Evolutionary conservation across 2,888 invertebrate species (phyloP).

Genomic region (Acleris holmiana): DNA sequence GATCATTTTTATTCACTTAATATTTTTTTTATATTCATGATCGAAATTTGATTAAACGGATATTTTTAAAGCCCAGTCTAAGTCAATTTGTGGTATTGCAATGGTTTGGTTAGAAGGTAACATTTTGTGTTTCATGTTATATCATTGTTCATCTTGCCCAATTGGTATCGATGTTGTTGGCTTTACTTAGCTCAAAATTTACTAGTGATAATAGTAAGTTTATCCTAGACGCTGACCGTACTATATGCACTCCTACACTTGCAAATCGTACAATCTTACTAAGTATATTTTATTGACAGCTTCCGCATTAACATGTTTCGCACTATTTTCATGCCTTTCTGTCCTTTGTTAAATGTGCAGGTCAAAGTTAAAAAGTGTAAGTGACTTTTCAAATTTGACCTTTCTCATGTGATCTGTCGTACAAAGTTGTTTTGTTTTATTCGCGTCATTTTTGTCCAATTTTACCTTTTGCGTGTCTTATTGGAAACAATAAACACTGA

Average conservation of each 20-base stretch:
- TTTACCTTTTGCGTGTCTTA: neutral
- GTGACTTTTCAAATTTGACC: neutral
- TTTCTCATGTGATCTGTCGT: neutral
- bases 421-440: no score
- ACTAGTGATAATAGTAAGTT: constrained; percentile 35
- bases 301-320: constrained; percentile 1
- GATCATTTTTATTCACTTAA: no score
- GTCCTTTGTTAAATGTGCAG: neutral
- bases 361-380: neutral
- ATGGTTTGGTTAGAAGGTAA: constrained; percentile 14
- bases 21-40: no score
- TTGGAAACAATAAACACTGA: neutral
- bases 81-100: neutral
- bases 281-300: constrained; percentile 3
- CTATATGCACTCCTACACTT: constrained; percentile 27
- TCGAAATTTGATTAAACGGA: no score
- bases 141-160: constrained; percentile 43
- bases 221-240: constrained; percentile 41
- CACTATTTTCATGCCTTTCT: neutral
- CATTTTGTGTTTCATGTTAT: constrained; percentile 20
- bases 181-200: constrained; percentile 29
- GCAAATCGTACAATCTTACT: constrained; percentile 1
- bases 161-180: constrained; percentile 39
- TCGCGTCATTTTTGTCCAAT: neutral
- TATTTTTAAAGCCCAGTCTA: no score